These are phyloP conservation scores for Anagyrus pseudococci DNA, from an alignment of 2,888 invertebrate genomes.

Conservation along the genomic window DNA sequence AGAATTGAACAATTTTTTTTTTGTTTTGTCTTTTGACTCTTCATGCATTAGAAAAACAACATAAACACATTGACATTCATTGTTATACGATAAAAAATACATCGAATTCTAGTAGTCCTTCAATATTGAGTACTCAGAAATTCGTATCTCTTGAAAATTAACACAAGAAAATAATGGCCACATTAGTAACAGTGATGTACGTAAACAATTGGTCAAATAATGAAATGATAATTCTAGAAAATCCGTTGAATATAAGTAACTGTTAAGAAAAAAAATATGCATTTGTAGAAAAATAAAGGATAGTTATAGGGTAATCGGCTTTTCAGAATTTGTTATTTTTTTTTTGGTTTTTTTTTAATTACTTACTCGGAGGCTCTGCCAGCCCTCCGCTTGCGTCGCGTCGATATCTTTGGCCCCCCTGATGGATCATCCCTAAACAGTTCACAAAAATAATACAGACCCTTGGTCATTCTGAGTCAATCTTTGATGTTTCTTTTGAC, in stretches of 20 bases:
- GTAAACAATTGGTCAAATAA: conserved; percentile 21
- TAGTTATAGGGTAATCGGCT: conserved; percentile 24
- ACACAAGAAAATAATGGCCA: no score
- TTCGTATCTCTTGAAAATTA: no score
- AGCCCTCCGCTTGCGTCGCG: conserved; percentile 64
- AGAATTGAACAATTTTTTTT: no score
- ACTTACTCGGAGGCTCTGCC: conserved; percentile 63
- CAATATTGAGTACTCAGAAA: no score
- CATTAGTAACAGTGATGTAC: no score
- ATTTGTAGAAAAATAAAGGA: conserved; percentile 32
- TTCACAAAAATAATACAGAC: conserved; percentile 52
- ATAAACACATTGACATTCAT: no score
- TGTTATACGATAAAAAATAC: no score
- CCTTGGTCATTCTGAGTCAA: conserved; percentile 19
- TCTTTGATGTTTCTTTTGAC: conserved; percentile 19
- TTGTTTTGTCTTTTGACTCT: no score
- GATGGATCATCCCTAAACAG: conserved; percentile 71
- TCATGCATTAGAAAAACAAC: no score
- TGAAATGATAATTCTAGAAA: conserved; percentile 25
- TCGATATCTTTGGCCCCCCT: conserved; percentile 68
- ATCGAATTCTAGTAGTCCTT: no score
- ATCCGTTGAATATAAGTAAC: conserved; percentile 3
- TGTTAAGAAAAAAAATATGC: conserved; percentile 30
- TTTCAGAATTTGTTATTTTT: conserved; percentile 38
- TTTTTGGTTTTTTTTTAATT: conserved; percentile 48